A percentile compares a stretch with the other conserved stretches of the same genome.
phyloP scores from a whole-genome alignment of 2,797 vertebrate genomes.

The Cyprinella venusta region DNA sequence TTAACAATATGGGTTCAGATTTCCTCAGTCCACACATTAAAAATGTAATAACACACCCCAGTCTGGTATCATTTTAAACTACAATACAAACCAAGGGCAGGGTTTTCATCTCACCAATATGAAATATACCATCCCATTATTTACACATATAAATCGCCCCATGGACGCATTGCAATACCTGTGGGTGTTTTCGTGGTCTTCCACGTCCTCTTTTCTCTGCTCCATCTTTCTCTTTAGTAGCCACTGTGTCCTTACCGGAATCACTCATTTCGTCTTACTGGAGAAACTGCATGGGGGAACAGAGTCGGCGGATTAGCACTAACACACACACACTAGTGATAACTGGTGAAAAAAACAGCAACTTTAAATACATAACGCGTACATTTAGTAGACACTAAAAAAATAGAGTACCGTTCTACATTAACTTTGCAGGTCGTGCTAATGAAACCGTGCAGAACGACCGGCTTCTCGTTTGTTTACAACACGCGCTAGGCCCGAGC shows the following conservation, averaged over 20 bases:
- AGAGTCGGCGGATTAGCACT: constrained; percentile 17
- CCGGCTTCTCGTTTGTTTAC: constrained; percentile 53
- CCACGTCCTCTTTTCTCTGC: constrained; percentile 92
- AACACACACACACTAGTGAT: background rate
- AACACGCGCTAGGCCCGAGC: constrained; percentile 33
- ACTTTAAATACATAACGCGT: background rate
- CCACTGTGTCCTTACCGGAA: constrained; percentile 86
- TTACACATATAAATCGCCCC: background rate
- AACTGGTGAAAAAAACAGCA: background rate
- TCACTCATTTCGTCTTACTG: constrained; percentile 86
- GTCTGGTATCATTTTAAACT: background rate
- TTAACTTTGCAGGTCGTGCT: background rate
- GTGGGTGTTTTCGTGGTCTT: constrained; percentile 89
- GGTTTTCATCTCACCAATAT: background rate
- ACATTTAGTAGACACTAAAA: background rate
- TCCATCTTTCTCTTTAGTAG: constrained; percentile 90
- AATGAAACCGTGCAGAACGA: background rate
- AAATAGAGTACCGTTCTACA: background rate
- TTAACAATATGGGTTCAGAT: accelerated
- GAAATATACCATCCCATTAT: background rate
- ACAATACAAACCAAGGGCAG: background rate
- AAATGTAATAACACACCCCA: too few species aligned
- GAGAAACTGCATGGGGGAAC: constrained; percentile 51
- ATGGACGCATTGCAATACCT: constrained; percentile 69
- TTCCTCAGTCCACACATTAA: background rate